Evolutionary conservation across 2,888 invertebrate species (phyloP), one percentile per base, ranked within the genome.

Genomic region (Teleiodes luculella): DNA sequence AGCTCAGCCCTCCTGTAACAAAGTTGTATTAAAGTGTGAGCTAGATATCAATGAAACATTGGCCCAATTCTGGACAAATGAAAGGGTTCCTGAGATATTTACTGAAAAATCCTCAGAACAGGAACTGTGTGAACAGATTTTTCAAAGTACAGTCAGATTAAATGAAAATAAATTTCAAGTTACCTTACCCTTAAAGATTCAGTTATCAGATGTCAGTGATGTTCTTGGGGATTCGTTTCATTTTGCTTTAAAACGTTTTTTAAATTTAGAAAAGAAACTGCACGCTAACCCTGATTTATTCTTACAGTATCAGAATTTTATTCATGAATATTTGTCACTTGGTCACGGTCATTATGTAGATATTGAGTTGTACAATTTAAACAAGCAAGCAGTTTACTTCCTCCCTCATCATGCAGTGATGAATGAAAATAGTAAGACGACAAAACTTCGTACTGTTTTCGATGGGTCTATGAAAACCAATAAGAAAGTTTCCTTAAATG

Each of bases 121-220:
- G 10, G 11, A 7, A 7, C 3, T 33, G n/a, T 8, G 11, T 7
- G 39, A 39, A 39, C 2, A 39, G 3, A 39, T 39, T 3, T 39
- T 39, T 10, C 2, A 3, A 2, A 10, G 10, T 4, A 16, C 39
- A 11, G 39, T 39, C 5, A 39, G 8, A n/a, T 14, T 39, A 3
- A 14, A 13, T 3, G 10, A 39, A 14, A 39, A 39, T 11, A 39
- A 18, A 14, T 39, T 39, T 14, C 39, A 39, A n/a, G 39, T 39
- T 3, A 14, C n/a, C 18, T 14, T 39, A 10, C 39, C 39, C 8
- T 39, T 39, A 39, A 39, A 39, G 39, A 10, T 39, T 6, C 14
- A 39, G 14, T 2, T 6, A 39, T 3, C 14, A 72, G 63, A 65
- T 56, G 68, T 61, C 70, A 68, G 66, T 68, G 65, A 64, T 59